Percentiles rank a stretch among this genome's conserved stretches.
These are phyloP conservation scores for Probosciger aterrimus DNA, from an alignment of 2,113 vertebrate species.

Conservation along the genomic window DNA sequence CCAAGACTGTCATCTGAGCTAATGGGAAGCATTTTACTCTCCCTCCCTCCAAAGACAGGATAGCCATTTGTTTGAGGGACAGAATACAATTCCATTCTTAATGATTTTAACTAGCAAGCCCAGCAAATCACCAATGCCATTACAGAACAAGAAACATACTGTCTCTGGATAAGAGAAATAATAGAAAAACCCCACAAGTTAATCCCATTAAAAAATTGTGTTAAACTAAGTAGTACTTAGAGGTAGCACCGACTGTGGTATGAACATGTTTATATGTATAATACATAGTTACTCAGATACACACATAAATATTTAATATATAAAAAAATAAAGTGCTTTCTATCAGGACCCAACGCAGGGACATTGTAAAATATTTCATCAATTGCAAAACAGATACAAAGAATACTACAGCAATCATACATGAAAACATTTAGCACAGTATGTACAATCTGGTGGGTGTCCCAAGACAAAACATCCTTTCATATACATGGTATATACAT, in stretches of 20 bases:
- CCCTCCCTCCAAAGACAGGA: neutral
- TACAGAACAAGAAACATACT: neutral
- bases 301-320: slow-evolving; percentile 82
- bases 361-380: slow-evolving; percentile 80
- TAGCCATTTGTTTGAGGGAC: neutral
- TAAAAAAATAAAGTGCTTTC: slow-evolving; percentile 96
- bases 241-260: neutral
- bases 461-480: slow-evolving; percentile 67
- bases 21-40: neutral
- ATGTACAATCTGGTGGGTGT: slow-evolving; percentile 74
- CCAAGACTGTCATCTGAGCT: neutral
- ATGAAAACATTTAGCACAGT: slow-evolving; percentile 72
- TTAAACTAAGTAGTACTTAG: neutral
- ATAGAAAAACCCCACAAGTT: neutral
- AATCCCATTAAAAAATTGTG: neutral
- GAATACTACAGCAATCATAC: slow-evolving; percentile 77
- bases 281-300: slow-evolving; percentile 64
- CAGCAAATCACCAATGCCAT: neutral
- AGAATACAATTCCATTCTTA: neutral
- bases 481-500: slow-evolving; percentile 87
- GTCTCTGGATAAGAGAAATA: neutral
- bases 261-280: slow-evolving; percentile 21
- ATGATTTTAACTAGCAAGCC: neutral
- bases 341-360: slow-evolving; percentile 81
- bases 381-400: slow-evolving; percentile 72